Conservation (phyloP, 2,888 invertebrate genomes). For the Rhagonycha fulva region DNA sequence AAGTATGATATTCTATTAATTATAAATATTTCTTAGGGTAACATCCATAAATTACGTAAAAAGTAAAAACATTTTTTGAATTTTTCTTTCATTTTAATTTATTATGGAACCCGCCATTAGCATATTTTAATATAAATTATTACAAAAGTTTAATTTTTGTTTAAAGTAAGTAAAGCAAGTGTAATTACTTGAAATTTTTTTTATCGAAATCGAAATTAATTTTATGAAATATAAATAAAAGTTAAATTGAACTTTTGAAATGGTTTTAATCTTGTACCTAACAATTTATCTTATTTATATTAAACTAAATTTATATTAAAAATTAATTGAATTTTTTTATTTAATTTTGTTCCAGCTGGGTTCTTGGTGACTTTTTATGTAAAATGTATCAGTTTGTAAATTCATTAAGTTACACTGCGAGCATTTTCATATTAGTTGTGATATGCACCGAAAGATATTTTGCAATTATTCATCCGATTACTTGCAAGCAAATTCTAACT, state of each 20-base stretch:
- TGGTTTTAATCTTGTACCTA: not conserved
- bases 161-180: not conserved
- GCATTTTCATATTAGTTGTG: conserved; percentile 86
- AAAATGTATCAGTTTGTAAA: conserved; percentile 91
- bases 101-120: too few species aligned
- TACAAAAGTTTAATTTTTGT: too few species aligned
- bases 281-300: too few species aligned
- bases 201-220: not conserved
- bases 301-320: not conserved
- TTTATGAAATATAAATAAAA: not conserved
- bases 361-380: conserved; percentile 83
- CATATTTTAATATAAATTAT: too few species aligned
- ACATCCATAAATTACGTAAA: too few species aligned
- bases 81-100: too few species aligned
- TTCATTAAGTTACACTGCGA: conserved; percentile 86
- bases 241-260: not conserved
- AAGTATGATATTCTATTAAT: conserved; percentile 48
- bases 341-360: conserved; percentile 68
- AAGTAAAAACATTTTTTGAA: too few species aligned
- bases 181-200: not conserved
- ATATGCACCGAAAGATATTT: conserved; percentile 87
- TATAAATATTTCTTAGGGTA: too few species aligned
- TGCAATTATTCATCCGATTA: conserved; percentile 83
- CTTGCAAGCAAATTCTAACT: conserved; percentile 82
- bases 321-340: not conserved